Base-by-base conservation (phyloP, 1,140 invertebrate genomes). In the Zaprionus ornatus region DNA sequence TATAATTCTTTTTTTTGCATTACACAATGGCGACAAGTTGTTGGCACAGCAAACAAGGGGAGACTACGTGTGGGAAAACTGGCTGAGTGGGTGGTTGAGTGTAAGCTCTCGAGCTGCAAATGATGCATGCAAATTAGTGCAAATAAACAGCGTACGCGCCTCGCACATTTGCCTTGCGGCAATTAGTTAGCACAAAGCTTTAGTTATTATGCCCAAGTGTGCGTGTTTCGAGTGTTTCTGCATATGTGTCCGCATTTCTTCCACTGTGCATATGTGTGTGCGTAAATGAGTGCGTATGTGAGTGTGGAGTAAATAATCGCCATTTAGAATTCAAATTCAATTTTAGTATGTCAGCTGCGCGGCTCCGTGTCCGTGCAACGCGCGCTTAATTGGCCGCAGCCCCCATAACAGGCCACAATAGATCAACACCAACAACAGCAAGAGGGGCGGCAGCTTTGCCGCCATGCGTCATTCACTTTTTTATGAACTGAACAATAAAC, bases 181-280 rank as follows among this genome's bases (percentile, higher is more conserved):
- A 87, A 88, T 88, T 88, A 88, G 84, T 87, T 87, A 80, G 77
- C 84, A 88, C 71, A 84, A 87, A 74, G 77, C 84, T 79, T 84
- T 83, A 83, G 84, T 88, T 84, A 88, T 84, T 80, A 88, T 84
- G 70, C 84, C 77, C 61, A 80, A 80, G 67, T 73, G 84, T 74
- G 59, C 62, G 66, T 78, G 70, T 57, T 68, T 50, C 50, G 54
- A 35, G 65, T 79, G 63, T 60, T 45, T 35, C 50, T 42, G 48
- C 25, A 52, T 56, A 15, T 40, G 35, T 48, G 25, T 59, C 45
- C 45, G 19, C 19, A 50, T 23, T 23, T 50, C 45, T 12, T 23
- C 45, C 19, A 12, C 5, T 54, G 5, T 21, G 55, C 57, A 50
- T 48, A 69, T 70, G 37, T 62, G 25, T 25, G 29, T 9, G n/a